Conservation (phyloP, 2,113 vertebrate species). For the Bostrychus sinensis region DNA sequence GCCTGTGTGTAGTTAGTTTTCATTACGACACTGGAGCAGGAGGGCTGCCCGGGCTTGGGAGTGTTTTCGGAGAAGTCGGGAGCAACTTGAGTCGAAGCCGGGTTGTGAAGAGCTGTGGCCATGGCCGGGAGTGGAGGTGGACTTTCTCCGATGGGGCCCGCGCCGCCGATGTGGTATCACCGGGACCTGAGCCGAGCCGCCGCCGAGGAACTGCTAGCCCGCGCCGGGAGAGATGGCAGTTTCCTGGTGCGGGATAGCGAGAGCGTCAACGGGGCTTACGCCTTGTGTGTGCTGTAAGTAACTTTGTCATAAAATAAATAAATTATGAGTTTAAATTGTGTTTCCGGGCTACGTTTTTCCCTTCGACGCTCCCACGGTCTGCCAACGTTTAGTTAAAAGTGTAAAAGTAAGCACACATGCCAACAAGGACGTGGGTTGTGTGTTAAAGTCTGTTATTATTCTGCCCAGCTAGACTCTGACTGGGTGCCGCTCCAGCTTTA, state of each 20-base stretch:
- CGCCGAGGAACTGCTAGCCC: constrained; percentile 90
- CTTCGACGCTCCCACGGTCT: not conserved
- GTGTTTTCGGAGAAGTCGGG: constrained; percentile 41
- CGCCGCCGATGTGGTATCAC: constrained; percentile 89
- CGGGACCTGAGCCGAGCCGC: constrained; percentile 92
- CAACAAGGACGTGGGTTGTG: not conserved
- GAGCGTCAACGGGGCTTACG: constrained; percentile 91
- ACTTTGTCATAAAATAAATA: not conserved
- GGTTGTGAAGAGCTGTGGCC: constrained; percentile 69
- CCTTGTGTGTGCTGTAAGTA: constrained; percentile 92
- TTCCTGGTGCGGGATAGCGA: constrained; percentile 96
- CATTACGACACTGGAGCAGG: constrained; percentile 13
- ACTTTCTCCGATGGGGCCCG: constrained; percentile 70
- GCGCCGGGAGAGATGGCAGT: constrained; percentile 91
- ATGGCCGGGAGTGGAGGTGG: constrained; percentile 81
- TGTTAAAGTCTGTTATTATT: constrained; percentile 6
- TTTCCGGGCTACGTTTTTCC: constrained; percentile 3
- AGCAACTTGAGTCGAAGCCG: constrained; percentile 51
- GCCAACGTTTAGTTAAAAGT: not conserved
- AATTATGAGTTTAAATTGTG: not conserved
- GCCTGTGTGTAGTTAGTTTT: constrained; percentile 8
- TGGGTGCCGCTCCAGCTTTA: not conserved
- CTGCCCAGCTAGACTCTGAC: not conserved
- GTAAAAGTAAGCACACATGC: not conserved
- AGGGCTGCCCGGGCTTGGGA: constrained; percentile 5